These are phyloP conservation scores for Xanthorhoe spadicearia DNA, from an alignment of 2,888 invertebrate species.

Conservation along the genomic window DNA sequence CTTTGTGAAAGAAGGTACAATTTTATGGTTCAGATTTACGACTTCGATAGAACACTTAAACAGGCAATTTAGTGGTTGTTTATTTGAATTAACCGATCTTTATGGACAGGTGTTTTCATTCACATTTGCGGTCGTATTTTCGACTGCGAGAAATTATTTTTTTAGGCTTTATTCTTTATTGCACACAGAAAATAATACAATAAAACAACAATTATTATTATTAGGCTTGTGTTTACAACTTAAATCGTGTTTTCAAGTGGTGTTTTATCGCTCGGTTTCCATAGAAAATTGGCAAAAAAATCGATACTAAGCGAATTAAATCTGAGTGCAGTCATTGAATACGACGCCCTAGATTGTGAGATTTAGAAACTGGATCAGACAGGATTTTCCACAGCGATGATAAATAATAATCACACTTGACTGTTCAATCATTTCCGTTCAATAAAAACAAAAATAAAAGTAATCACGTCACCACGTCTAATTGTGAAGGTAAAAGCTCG, in stretches of 20 bases:
- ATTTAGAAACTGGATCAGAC: slow-evolving; percentile 2
- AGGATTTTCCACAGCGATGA: not conserved
- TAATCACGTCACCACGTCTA: slow-evolving; percentile 19
- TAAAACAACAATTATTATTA: too few relatives aligned
- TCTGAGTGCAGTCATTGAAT: too few relatives aligned
- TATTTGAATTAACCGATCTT: not conserved
- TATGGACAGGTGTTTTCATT: slow-evolving; percentile 2
- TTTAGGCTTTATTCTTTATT: not conserved
- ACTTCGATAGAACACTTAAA: not conserved
- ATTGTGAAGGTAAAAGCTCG: slow-evolving; percentile 10
- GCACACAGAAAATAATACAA: too few relatives aligned
- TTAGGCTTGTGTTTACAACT: too few relatives aligned
- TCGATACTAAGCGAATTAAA: too few relatives aligned
- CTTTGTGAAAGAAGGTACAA: not conserved
- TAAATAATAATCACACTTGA: slow-evolving; percentile 42
- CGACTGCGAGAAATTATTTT: not conserved
- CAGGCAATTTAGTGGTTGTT: not conserved
- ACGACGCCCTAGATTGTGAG: too few relatives aligned
- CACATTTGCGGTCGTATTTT: not conserved
- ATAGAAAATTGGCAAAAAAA: too few relatives aligned
- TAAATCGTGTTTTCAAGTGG: too few relatives aligned
- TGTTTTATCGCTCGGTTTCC: too few relatives aligned
- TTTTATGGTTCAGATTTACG: not conserved
- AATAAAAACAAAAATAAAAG: slow-evolving; percentile 58
- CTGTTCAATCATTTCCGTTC: slow-evolving; percentile 66